Percentiles rank a stretch among this genome's conserved stretches.
These are phyloP conservation scores for Magallana gigas DNA, from an alignment of 1,140 invertebrate genomes.

Conservation along the genomic window DNA sequence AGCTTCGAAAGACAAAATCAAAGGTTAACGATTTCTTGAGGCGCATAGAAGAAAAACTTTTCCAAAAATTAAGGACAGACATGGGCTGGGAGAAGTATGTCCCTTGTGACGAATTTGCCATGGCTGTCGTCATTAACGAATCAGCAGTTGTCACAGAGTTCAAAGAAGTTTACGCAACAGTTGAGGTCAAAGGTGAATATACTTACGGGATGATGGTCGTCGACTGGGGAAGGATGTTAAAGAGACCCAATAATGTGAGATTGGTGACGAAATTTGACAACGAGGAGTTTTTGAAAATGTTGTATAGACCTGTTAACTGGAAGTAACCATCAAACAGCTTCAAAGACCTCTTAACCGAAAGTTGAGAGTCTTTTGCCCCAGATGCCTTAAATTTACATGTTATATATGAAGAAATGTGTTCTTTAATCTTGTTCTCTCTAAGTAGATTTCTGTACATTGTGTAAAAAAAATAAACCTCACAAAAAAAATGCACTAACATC, in stretches of 20 bases:
- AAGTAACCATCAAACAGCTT: neutral
- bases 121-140: slow-evolving; percentile 59
- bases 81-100: slow-evolving; percentile 17
- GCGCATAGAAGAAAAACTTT: slow-evolving; percentile 32
- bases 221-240: slow-evolving; percentile 63
- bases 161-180: slow-evolving; percentile 60
- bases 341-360: too few species aligned
- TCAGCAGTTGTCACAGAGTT: slow-evolving; percentile 54
- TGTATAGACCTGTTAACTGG: neutral
- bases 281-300: slow-evolving; percentile 17
- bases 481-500: too few species aligned
- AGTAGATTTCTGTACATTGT: too few species aligned
- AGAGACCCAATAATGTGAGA: slow-evolving; percentile 62
- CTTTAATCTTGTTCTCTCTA: too few species aligned
- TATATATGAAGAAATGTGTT: too few species aligned
- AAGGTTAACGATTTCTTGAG: slow-evolving; percentile 37
- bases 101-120: slow-evolving; percentile 62
- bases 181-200: slow-evolving; percentile 68
- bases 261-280: slow-evolving; percentile 60
- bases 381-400: too few species aligned
- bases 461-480: too few species aligned
- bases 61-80: neutral
- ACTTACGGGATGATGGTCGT: slow-evolving; percentile 73
- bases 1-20: neutral
- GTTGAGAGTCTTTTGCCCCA: too few species aligned